Conservation (phyloP, 2,113 vertebrate genomes). For the Labeo rohita region DNA sequence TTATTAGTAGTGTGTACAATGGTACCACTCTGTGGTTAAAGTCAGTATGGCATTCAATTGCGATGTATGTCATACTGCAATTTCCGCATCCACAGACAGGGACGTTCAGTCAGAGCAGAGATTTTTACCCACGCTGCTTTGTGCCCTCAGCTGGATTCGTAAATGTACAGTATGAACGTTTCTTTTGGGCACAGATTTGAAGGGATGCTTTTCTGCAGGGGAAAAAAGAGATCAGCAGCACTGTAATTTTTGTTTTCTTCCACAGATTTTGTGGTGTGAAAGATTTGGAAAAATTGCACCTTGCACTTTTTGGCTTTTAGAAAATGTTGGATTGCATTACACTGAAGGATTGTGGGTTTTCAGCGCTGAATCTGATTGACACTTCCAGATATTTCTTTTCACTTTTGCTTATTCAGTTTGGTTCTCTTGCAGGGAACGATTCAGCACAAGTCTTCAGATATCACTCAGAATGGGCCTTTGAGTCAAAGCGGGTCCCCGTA, state of each 20-base stretch:
- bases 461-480: slow-evolving; percentile 19
- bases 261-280: neutral
- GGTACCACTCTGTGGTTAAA: slow-evolving; percentile 59
- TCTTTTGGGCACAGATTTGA: neutral
- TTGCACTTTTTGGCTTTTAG: neutral
- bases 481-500: slow-evolving; percentile 22
- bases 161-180: slow-evolving; percentile 57
- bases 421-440: slow-evolving; percentile 63
- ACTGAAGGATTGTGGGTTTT: neutral
- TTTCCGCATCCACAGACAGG: slow-evolving; percentile 57
- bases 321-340: neutral
- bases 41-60: neutral
- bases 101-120: slow-evolving; percentile 47
- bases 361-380: neutral
- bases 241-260: neutral
- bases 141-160: slow-evolving; percentile 65
- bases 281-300: neutral
- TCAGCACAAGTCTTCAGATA: slow-evolving; percentile 29
- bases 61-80: neutral
- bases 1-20: neutral
- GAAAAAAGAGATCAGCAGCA: neutral
- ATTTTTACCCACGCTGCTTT: slow-evolving; percentile 74
- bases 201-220: neutral
- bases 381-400: neutral
- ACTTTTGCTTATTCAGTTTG: neutral